These are phyloP conservation scores for Leucophenga montana DNA, from an alignment of 2,888 invertebrate species.

Conservation along the genomic window DNA sequence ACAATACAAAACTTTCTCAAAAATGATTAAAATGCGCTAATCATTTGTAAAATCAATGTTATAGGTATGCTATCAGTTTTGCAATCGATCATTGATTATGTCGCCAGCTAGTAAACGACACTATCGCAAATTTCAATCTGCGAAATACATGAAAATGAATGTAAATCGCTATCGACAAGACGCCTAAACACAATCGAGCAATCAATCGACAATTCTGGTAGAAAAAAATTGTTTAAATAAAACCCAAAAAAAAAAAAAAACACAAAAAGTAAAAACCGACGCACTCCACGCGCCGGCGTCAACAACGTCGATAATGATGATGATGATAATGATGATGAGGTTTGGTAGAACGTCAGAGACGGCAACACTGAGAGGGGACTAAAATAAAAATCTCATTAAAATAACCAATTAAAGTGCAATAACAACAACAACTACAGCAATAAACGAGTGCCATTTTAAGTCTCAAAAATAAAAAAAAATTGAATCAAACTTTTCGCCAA, in stretches of 20 bases:
- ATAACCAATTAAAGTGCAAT: constrained; percentile 65
- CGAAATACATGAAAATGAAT: constrained; percentile 58
- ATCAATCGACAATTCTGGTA: constrained; percentile 31
- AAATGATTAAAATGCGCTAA: neutral
- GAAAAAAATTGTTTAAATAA: constrained; percentile 32
- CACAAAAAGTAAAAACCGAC: constrained; percentile 35
- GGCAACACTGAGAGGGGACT: neutral
- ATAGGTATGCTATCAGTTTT: constrained; percentile 18
- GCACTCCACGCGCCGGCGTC: neutral
- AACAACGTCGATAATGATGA: neutral
- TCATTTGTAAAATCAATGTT: constrained; percentile 15
- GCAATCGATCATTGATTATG: constrained; percentile 23
- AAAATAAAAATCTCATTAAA: constrained; percentile 66
- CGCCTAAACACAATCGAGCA: constrained; percentile 63
- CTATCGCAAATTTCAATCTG: constrained; percentile 62
- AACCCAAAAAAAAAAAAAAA: constrained; percentile 37
- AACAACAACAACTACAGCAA: constrained; percentile 37
- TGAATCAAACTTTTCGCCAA: constrained; percentile 49
- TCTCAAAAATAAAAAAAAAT: constrained; percentile 38
- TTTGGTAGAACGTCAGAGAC: no score
- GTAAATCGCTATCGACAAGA: constrained; percentile 56
- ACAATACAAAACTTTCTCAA: no score
- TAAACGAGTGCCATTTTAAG: constrained; percentile 9
- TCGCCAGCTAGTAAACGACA: constrained; percentile 22
- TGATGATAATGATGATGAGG: no score